Evolutionary conservation across 2,797 vertebrate genomes (phyloP), one percentile per base, ranked within the genome.

Genomic region (Scleropages formosus): DNA sequence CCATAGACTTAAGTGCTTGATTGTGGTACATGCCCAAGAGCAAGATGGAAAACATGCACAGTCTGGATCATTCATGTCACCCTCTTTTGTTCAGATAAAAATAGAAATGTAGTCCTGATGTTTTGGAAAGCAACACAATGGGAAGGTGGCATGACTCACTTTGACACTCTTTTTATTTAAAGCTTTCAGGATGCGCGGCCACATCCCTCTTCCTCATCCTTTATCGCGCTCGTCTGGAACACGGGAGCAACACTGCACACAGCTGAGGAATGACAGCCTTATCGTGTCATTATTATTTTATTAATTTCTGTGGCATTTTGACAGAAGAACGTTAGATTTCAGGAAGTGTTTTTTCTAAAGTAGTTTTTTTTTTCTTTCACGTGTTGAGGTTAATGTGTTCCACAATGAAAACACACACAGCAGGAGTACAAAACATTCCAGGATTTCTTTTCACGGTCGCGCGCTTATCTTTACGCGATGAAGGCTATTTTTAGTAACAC

Each of bases 91-190:
- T 24, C 31, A 27, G 69, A 16, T 8, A 56, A 72, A 72, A 31
- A 13, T 71, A 59, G 16, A 15, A 9, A 24, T 18, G 59, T 51
- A 73, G 58, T 18, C 44, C 44, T 11, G 44, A 18, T 15, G 22
- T 73, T 49, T 73, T 12, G 59, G 60, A 49, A 22, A 73, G 61
- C 60, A 64, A 46, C 16, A 63, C 60, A 73, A 63, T 73, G 16
- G 72, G 49, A 47, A 44, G 13, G 44, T 62, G 62, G 26, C 72
- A 13, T 27, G 26, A 26, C 53, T 72, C 24, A 61, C 61, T 27
- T 10, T 59, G 70, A 72, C 46, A 46, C 39, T 15, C 49, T 20
- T n/a, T 60, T 31, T 15, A 68, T 49, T n/a, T 20, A 49, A 18
- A 9, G n/a, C 12, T 24, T 56, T 53, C 24, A 64, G 72, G 44